Conservation (phyloP, 2,113 vertebrate species). For the Isurus oxyrinchus region DNA sequence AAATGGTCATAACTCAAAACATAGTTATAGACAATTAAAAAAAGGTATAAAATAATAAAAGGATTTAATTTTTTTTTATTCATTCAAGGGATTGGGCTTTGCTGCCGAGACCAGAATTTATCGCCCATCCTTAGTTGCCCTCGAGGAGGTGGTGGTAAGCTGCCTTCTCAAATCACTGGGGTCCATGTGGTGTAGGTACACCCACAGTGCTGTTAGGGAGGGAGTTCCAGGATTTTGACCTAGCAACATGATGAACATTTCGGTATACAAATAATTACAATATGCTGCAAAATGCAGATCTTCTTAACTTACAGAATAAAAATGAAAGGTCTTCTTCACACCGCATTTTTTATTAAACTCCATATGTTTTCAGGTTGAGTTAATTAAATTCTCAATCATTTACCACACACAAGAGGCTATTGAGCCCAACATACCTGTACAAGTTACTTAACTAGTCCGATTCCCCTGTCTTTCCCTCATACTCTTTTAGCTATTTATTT, state of each 20-base stretch:
- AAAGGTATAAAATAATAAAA: neutral
- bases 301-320: neutral
- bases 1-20: neutral
- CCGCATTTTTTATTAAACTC: neutral
- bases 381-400: neutral
- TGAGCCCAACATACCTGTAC: neutral
- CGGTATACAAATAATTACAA: too few relatives aligned
- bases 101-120: too few relatives aligned
- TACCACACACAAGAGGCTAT: neutral
- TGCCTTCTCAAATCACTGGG: too few relatives aligned
- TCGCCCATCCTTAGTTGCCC: too few relatives aligned
- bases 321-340: neutral
- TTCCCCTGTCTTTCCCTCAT: neutral
- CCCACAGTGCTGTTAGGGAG: too few relatives aligned
- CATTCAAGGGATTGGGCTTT: too few relatives aligned
- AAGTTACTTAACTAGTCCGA: neutral
- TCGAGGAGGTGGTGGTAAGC: too few relatives aligned
- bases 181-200: too few relatives aligned
- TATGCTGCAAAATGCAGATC: too few relatives aligned
- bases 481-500: neutral
- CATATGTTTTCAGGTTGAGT: neutral
- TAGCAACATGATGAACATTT: too few relatives aligned
- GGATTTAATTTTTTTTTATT: neutral
- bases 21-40: neutral
- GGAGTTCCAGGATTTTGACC: too few relatives aligned